Evolutionary conservation across 2,113 vertebrate genomes (phyloP).

Genomic region (Paralichthys olivaceus): DNA sequence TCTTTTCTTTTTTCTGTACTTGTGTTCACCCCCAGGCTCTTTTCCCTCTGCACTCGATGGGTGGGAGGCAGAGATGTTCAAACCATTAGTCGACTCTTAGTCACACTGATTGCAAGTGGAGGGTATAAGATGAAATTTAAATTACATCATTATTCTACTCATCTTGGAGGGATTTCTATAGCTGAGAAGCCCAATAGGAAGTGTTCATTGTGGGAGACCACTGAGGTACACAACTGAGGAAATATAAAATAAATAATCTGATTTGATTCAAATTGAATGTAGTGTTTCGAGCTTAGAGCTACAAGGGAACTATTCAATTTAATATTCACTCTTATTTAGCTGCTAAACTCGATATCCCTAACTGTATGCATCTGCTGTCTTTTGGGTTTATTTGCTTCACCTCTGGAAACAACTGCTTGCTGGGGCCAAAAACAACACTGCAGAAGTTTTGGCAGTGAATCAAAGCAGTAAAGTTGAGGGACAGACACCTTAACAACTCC

Average conservation of each 20-base stretch:
- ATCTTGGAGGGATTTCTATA: constrained; percentile 40
- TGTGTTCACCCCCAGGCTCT: constrained; percentile 24
- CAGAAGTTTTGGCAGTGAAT: background rate
- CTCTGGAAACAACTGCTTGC: too few relatives aligned
- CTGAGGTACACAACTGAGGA: background rate
- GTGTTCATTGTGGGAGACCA: constrained; percentile 29
- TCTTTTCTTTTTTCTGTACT: constrained; percentile 33
- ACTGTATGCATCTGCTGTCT: too few relatives aligned
- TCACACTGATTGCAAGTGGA: constrained; percentile 67
- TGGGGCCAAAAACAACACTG: background rate
- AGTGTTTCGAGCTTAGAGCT: too few relatives aligned
- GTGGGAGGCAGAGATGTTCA: constrained; percentile 55
- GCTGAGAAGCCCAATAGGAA: constrained; percentile 25
- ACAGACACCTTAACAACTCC: background rate
- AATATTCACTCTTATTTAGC: too few relatives aligned
- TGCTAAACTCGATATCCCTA: too few relatives aligned
- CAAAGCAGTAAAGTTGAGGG: too few relatives aligned
- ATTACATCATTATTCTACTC: constrained; percentile 63
- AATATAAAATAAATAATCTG: background rate
- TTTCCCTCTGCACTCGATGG: constrained; percentile 39
- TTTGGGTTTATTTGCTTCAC: background rate
- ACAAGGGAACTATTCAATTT: too few relatives aligned
- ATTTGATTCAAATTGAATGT: too few relatives aligned
- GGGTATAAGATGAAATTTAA: constrained; percentile 52
- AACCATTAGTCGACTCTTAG: constrained; percentile 71